A percentile compares a stretch with the other conserved stretches of the same genome.
Conservation (phyloP, 2,797 vertebrate species). For the Sitta carolinensis region DNA sequence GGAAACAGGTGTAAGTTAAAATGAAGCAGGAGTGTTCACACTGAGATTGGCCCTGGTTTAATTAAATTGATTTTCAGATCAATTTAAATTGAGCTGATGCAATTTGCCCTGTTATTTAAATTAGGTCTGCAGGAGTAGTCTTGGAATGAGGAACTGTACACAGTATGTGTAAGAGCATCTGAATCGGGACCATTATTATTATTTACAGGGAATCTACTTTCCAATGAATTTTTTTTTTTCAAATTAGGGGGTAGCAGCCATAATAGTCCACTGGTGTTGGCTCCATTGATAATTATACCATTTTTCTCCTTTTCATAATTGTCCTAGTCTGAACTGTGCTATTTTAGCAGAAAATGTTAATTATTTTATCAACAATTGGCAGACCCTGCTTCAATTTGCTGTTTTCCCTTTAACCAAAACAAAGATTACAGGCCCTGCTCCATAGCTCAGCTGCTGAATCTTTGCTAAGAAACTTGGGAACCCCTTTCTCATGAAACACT, state of each 20-base stretch:
- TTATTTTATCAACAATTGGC: constrained; percentile 83
- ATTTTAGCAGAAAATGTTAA: constrained; percentile 79
- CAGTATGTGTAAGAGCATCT: constrained; percentile 24
- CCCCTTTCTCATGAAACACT: constrained; percentile 77
- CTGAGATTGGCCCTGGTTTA: constrained; percentile 49
- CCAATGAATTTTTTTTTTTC: constrained; percentile 65
- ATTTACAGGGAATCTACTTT: constrained; percentile 69
- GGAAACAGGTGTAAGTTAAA: constrained; percentile 60
- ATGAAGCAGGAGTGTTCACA: constrained; percentile 62
- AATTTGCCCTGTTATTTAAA: constrained; percentile 64
- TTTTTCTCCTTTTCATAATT: constrained; percentile 78
- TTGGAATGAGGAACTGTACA: constrained; percentile 27
- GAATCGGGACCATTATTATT: constrained; percentile 55
- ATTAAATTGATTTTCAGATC: constrained; percentile 64
- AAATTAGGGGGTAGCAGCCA: constrained; percentile 72
- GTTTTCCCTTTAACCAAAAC: constrained; percentile 80
- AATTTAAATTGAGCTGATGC: constrained; percentile 51
- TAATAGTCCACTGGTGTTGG: constrained; percentile 74
- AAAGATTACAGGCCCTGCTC: constrained; percentile 75
- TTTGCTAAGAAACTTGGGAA: constrained; percentile 76
- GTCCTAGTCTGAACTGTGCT: constrained; percentile 78
- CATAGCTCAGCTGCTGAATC: constrained; percentile 73
- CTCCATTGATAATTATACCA: constrained; percentile 78
- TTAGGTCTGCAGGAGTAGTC: constrained; percentile 44
- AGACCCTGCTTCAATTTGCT: constrained; percentile 78